phyloP scores from a whole-genome alignment of 2,113 vertebrate genomes.

The Chaetorhynchus papuensis region DNA sequence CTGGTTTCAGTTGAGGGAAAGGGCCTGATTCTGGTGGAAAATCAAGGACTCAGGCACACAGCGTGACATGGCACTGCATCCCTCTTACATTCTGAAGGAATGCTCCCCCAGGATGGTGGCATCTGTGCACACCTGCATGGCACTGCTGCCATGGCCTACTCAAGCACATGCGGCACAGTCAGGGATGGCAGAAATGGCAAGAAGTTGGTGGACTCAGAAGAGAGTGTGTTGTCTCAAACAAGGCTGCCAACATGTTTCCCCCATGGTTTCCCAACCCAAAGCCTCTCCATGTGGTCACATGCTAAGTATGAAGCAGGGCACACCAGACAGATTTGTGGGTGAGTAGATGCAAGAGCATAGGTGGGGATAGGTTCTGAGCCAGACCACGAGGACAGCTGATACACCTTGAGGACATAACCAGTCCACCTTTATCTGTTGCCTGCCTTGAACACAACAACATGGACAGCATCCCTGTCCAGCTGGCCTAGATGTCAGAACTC shows the following conservation, averaged over 20 bases:
- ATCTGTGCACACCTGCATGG: not conserved
- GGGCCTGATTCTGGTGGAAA: not conserved
- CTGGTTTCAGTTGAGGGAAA: not conserved
- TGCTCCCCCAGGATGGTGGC: not conserved
- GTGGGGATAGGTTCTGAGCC: not conserved
- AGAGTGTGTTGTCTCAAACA: rapidly evolving
- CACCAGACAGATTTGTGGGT: not conserved
- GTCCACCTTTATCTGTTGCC: not conserved
- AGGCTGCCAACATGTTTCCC: not conserved
- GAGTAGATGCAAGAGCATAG: not conserved
- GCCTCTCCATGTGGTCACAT: not conserved
- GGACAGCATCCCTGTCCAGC: not conserved
- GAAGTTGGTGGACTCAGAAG: not conserved
- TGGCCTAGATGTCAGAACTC: not conserved
- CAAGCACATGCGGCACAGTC: not conserved
- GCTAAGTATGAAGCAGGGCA: not conserved
- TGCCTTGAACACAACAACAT: not conserved
- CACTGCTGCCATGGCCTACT: not conserved
- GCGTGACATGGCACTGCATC: not conserved
- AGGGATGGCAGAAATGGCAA: not conserved
- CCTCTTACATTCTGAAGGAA: not conserved
- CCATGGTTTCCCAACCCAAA: not conserved
- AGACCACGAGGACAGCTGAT: not conserved
- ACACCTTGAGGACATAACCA: not conserved
- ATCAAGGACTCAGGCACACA: not conserved